These are phyloP conservation scores for Macroramphosus scolopax DNA, from an alignment of 2,797 vertebrate genomes.

Conservation along the genomic window DNA sequence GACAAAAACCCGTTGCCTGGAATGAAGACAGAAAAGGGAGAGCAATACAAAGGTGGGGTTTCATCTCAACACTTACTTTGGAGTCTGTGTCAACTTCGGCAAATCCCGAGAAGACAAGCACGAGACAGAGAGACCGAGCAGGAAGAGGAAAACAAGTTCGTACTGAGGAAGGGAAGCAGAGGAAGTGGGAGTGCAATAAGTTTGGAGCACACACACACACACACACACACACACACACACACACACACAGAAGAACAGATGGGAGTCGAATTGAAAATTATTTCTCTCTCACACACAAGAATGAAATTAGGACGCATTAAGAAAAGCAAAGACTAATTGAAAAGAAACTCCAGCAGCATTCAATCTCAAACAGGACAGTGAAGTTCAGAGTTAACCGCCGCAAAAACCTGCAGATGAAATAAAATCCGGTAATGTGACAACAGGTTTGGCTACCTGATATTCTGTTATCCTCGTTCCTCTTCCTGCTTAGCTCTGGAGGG, in stretches of 20 bases:
- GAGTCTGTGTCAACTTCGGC: conserved; percentile 31
- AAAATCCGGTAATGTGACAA: conserved; percentile 14
- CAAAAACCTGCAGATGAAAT: conserved; percentile 20
- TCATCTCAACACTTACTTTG: conserved; percentile 49
- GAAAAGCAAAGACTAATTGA: conserved; percentile 2
- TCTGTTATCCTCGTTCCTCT: conserved; percentile 18
- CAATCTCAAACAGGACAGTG: conserved; percentile 7
- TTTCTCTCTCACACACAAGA: conserved; percentile 1
- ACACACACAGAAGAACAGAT: conserved; percentile 24
- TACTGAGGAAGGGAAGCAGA: conserved; percentile 57
- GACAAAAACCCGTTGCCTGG: conserved; percentile 5
- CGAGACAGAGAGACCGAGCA: conserved; percentile 34
- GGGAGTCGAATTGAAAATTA: conserved; percentile 20
- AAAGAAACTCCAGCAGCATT: background rate
- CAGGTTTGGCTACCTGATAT: conserved; percentile 46
- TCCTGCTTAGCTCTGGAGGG: conserved; percentile 2
- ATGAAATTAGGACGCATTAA: background rate
- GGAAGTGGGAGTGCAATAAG: conserved; percentile 66
- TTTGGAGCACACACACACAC: conserved; percentile 64
- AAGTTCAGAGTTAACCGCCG: conserved; percentile 6
- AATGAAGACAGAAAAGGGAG: conserved; percentile 10
- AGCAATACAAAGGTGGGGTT: too few species aligned
- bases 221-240: conserved; percentile 21
- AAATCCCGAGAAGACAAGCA: conserved; percentile 47
- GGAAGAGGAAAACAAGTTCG: conserved; percentile 48